These are phyloP conservation scores for Bungarus multicinctus DNA, from an alignment of 2,113 vertebrate species.

Conservation along the genomic window DNA sequence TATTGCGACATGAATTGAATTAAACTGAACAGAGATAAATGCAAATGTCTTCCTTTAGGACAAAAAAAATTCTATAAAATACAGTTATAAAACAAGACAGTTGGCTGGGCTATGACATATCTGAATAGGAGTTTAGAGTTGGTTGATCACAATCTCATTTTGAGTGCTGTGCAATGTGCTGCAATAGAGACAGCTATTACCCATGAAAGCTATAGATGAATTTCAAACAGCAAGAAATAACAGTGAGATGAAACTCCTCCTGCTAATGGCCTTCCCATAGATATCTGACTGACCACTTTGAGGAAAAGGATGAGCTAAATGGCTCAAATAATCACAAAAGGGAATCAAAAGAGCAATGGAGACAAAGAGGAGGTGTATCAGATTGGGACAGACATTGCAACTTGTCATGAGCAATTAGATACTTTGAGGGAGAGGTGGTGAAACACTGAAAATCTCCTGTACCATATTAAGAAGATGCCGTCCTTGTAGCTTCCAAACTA, in stretches of 20 bases:
- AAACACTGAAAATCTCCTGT: not conserved
- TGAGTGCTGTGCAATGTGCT: not conserved
- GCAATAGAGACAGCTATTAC: not conserved
- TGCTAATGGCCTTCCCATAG: not conserved
- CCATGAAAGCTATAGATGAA: not conserved
- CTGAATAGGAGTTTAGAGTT: not conserved
- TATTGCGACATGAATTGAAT: not conserved
- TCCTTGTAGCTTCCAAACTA: not conserved
- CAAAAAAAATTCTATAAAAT: not conserved
- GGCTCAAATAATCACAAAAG: not conserved
- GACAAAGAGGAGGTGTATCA: not conserved
- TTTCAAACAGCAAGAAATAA: not conserved
- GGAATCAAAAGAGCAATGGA: not conserved
- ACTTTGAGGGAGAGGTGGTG: not conserved
- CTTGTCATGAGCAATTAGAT: not conserved
- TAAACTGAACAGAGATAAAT: not conserved
- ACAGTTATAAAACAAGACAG: not conserved
- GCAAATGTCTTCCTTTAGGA: not conserved
- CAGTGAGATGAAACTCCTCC: not conserved
- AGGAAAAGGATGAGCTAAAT: not conserved
- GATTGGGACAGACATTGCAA: not conserved
- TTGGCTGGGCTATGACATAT: not conserved
- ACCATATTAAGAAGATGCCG: not conserved
- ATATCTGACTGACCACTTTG: not conserved
- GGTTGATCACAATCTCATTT: not conserved